These are phyloP conservation scores for Zaprionus nigranus DNA, from an alignment of 1,140 invertebrate species.

Conservation along the genomic window DNA sequence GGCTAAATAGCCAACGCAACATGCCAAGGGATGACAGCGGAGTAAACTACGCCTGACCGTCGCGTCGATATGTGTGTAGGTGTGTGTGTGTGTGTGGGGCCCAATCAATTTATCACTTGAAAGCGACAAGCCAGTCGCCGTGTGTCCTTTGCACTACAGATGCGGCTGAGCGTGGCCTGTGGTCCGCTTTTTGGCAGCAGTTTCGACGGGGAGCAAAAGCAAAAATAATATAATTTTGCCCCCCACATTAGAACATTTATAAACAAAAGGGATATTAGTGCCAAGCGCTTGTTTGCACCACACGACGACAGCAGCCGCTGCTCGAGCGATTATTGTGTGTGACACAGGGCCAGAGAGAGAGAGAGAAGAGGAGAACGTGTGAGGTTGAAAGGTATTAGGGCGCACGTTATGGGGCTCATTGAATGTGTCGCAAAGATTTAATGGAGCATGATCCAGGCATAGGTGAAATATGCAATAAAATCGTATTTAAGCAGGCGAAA, in stretches of 20 bases:
- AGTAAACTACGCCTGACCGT: conserved; percentile 60
- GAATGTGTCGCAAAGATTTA: conserved; percentile 82
- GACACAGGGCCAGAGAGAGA: neutral
- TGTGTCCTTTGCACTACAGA: conserved; percentile 29
- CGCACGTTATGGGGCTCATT: conserved; percentile 79
- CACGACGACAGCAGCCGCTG: conserved; percentile 42
- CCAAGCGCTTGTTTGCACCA: conserved; percentile 50
- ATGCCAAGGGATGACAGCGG: conserved; percentile 72
- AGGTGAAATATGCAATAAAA: conserved; percentile 69
- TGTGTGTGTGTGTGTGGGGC: conserved; percentile 25
- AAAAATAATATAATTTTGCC: conserved; percentile 71
- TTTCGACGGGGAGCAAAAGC: conserved; percentile 13
- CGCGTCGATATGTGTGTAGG: conserved; percentile 57
- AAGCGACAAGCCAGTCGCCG: conserved; percentile 63
- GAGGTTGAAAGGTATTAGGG: conserved; percentile 61
- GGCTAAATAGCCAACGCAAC: conserved; percentile 70
- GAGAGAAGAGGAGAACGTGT: neutral
- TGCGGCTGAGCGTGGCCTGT: conserved; percentile 34
- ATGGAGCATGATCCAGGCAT: conserved; percentile 72
- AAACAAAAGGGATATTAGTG: conserved; percentile 82
- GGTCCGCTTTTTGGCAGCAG: conserved; percentile 26
- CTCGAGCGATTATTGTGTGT: conserved; percentile 36
- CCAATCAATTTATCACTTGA: conserved; percentile 83
- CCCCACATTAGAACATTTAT: conserved; percentile 78
- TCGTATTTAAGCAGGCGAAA: conserved; percentile 45